phyloP scores from a whole-genome alignment of 2,113 vertebrate species.

The Aldabrachelys gigantea region DNA sequence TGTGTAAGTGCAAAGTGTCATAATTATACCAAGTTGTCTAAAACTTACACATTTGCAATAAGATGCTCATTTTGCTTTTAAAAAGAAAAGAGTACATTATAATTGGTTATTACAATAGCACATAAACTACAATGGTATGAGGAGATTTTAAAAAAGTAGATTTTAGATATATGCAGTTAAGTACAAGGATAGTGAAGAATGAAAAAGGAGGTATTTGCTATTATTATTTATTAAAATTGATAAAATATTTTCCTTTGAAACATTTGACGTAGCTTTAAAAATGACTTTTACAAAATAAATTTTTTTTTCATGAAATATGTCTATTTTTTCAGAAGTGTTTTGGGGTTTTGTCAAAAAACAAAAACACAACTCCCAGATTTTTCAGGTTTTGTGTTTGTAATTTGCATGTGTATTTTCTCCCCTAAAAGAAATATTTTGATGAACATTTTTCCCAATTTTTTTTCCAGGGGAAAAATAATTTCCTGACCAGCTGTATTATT shows the following conservation, averaged over 20 bases:
- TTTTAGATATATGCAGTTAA: too few relatives aligned
- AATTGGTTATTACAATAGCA: neutral
- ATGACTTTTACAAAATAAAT: neutral
- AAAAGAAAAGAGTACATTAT: neutral
- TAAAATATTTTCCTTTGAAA: neutral
- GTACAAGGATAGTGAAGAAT: neutral
- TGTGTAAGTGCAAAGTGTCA: neutral
- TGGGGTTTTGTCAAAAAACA: too few relatives aligned
- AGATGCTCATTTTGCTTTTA: rapidly evolving
- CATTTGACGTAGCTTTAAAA: neutral
- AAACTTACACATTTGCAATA: rapidly evolving
- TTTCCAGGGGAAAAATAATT: neutral
- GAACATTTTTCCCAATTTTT: neutral
- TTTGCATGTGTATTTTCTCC: too few relatives aligned
- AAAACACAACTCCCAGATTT: too few relatives aligned
- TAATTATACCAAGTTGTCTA: rapidly evolving
- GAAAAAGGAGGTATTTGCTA: rapidly evolving
- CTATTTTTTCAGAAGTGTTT: too few relatives aligned
- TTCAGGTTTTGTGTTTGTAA: too few relatives aligned
- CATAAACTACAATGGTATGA: neutral
- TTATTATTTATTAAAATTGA: neutral
- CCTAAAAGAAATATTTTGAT: too few relatives aligned
- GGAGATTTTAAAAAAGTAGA: neutral
- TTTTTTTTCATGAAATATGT: neutral
- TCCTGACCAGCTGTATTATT: too few relatives aligned